Evolutionary conservation across 2,888 invertebrate species (phyloP), one percentile per base, ranked within the genome.

Genomic region (Asteroscopus sphinx): DNA sequence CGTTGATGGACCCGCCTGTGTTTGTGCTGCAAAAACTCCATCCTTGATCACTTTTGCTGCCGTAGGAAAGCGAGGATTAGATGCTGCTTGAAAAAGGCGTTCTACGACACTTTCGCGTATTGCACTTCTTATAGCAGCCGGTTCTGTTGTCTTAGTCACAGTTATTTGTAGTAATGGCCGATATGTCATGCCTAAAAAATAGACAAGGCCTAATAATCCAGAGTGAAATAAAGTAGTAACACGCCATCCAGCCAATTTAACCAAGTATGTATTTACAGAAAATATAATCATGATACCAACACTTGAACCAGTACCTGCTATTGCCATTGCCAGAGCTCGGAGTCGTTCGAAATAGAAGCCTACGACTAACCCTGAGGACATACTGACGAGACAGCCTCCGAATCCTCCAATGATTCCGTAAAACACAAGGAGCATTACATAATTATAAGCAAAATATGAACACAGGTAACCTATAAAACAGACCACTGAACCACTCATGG

Each of bases 271-370:
- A 73, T 93, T 93, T 41, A 89, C 30, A 36, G 87, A 86, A 73
- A 83, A 92, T 76, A 92, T 81, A 15, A 80, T 7, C 87, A 87
- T 90, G 16, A 92, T 76, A n/a, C 93, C 93, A 35, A 86, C 28
- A 79, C 92, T 91, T 13, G 92, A 91, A 39, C 93, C 93, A 63
- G 81, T 76, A 1, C 86, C 80, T 35, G 90, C 71, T 67, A 93
- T 80, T 7, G 93, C 62, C 66, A 93, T 73, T 11, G 92, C 92
- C 32, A 93, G 21, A 2, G 92, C 81, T 15, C 93, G 83, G 25
- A 89, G 73, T 71, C 72, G 89, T 73, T 93, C 92, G 74, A 94
- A 94, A 78, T 94, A 93, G 80, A 93, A 94, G 12, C 93, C 93
- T 1, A 93, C 93, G 11, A 94, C 81, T 39, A 94, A 74, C 32